Conservation (phyloP, 2,797 vertebrate species). For the Adelosebastes latens region DNA sequence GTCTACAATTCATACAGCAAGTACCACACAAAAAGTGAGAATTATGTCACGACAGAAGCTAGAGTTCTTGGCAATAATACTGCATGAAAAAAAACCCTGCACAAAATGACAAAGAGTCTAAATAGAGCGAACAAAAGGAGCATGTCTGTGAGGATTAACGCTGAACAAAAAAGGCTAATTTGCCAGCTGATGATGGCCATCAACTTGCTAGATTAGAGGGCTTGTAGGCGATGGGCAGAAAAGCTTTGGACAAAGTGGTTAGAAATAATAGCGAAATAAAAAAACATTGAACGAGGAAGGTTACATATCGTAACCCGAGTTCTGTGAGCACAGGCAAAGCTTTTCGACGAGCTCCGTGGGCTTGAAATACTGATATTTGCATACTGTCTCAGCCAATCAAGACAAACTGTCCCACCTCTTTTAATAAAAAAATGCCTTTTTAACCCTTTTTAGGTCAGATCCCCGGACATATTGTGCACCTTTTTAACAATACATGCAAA, state of each 20-base stretch:
- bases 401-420: neutral
- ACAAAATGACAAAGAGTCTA: constrained; percentile 2
- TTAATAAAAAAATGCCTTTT: too few relatives aligned
- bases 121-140: constrained; percentile 38
- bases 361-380: neutral
- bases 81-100: neutral
- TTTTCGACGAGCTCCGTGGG: neutral
- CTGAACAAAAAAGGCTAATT: constrained; percentile 48
- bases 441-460: neutral
- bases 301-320: neutral
- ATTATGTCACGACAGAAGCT: neutral
- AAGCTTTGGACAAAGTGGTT: constrained; percentile 20
- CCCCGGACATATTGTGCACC: neutral
- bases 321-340: neutral
- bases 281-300: constrained; percentile 1
- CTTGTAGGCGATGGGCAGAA: constrained; percentile 15
- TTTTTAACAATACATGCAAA: neutral
- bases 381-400: neutral
- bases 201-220: constrained; percentile 30
- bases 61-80: neutral
- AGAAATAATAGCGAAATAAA: neutral
- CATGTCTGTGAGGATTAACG: constrained; percentile 36
- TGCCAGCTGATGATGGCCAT: constrained; percentile 34
- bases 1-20: neutral
- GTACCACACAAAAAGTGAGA: neutral